phyloP scores from a whole-genome alignment of 2,797 vertebrate genomes.

The Pseudopleuronectes americanus region DNA sequence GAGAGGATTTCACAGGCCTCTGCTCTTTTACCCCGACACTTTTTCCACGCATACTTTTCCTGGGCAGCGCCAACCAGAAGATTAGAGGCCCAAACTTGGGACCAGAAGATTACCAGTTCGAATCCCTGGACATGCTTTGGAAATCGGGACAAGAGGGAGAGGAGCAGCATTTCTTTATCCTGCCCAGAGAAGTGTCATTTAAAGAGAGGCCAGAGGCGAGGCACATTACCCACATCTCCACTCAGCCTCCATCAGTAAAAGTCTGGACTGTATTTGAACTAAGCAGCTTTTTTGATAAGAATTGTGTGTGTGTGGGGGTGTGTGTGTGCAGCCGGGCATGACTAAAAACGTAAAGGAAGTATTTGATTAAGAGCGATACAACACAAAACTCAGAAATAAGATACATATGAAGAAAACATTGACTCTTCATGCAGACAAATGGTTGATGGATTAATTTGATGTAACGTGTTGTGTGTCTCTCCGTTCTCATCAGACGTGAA shows the following conservation, averaged over 20 bases:
- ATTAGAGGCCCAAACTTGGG: slow-evolving; percentile 39
- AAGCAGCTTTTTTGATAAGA: slow-evolving; percentile 23
- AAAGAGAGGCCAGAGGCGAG: slow-evolving; percentile 44
- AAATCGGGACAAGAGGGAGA: slow-evolving; percentile 33
- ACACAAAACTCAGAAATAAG: slow-evolving; percentile 22
- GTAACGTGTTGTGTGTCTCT: neutral
- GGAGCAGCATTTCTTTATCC: slow-evolving; percentile 51
- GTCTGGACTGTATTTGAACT: slow-evolving; percentile 42
- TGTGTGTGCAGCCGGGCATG: slow-evolving; percentile 6
- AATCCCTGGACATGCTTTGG: slow-evolving; percentile 49
- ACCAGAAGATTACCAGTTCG: slow-evolving; percentile 49
- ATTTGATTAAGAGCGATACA: slow-evolving; percentile 31
- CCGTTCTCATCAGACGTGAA: slow-evolving; percentile 9
- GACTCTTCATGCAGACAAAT: neutral
- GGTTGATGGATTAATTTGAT: slow-evolving; percentile 4
- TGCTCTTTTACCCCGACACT: slow-evolving; percentile 40
- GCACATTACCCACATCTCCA: slow-evolving; percentile 47
- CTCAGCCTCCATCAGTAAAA: slow-evolving; percentile 30
- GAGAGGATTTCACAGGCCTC: slow-evolving; percentile 49
- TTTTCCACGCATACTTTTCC: slow-evolving; percentile 32
- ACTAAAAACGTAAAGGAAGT: slow-evolving; percentile 4
- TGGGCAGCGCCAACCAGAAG: slow-evolving; percentile 43
- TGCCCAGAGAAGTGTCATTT: slow-evolving; percentile 35
- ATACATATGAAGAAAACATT: slow-evolving; percentile 11
- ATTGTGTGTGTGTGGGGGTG: slow-evolving; percentile 3